Conservation (phyloP, 2,888 invertebrate genomes). For the Apodemia mormo region DNA sequence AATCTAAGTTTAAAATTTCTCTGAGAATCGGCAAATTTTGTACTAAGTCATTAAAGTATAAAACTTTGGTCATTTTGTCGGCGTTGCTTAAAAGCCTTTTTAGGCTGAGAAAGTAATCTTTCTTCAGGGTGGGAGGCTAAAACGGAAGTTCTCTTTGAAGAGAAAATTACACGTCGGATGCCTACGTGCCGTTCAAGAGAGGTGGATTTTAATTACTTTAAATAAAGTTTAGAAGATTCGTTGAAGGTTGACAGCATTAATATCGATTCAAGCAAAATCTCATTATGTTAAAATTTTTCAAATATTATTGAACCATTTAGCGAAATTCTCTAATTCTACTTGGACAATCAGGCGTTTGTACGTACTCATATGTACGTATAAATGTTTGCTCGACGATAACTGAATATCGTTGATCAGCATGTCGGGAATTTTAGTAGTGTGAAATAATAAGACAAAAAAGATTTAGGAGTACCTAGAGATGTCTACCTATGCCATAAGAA, state of each 20-base stretch:
- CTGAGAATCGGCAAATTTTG: conserved; percentile 79
- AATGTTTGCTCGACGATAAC: too few species aligned
- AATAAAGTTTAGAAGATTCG: conserved; percentile 71
- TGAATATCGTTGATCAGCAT: too few species aligned
- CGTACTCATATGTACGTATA: too few species aligned
- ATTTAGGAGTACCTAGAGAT: too few species aligned
- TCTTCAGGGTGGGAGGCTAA: conserved; percentile 79
- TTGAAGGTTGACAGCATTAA: conserved; percentile 43
- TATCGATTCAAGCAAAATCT: conserved; percentile 37
- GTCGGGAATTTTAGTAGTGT: too few species aligned
- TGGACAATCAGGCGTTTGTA: too few species aligned
- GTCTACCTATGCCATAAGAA: too few species aligned
- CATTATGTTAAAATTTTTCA: background rate
- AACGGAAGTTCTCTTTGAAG: conserved; percentile 81
- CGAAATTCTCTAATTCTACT: too few species aligned
- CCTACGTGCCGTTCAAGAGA: conserved; percentile 63
- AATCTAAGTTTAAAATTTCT: conserved; percentile 82
- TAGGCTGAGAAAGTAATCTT: conserved; percentile 81
- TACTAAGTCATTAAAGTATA: conserved; percentile 82
- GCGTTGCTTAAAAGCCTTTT: conserved; percentile 82
- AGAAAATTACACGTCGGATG: conserved; percentile 80
- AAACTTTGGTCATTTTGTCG: conserved; percentile 81
- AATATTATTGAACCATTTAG: background rate
- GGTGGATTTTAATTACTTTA: conserved; percentile 81
- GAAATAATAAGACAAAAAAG: too few species aligned